Base-by-base conservation (phyloP, 2,797 vertebrate species). In the Notolepis coatsorum region DNA sequence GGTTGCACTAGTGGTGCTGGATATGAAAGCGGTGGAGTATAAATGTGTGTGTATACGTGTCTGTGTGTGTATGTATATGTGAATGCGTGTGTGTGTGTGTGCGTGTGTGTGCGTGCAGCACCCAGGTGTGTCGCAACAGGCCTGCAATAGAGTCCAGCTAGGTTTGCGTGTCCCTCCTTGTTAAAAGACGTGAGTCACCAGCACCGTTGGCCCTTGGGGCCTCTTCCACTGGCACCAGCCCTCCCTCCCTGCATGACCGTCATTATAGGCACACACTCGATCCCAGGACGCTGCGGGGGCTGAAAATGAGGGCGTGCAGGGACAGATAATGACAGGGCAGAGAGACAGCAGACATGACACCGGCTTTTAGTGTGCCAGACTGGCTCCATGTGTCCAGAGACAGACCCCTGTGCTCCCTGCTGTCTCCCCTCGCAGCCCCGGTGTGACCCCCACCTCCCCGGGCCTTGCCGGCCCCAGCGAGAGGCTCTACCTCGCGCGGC, bases 281-380 rank as follows among this genome's bases (percentile, higher is more conserved):
- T 84, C 81, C 73, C 65, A 45, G 61, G 64, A 65, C 77, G 71
- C 72, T 61, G 59, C 23, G n/a, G 65, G 77, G 72, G 74, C 80
- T 71, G 80, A 77, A 84, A 87, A 89, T 86, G 80, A 89, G 71
- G 80, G 84, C 77, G 76, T 61, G 50, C 73, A 77, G 76, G 71
- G 85, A 85, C 82, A 81, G 71, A 77, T 92, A 90, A 92, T 92
- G 85, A 91, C 80, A 90, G 88, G 88, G 88, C 65, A 86, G 77
- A 67, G 71, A 77, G 15, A 42, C 60, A 58, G 70, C 74, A 88
- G 83, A 88, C 86, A 73, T 81, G 82, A 88, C 76, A 80, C 83
- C 53, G 64, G 84, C 84, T 85, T 73, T 84, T 83, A 81, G 68
- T 0, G 17, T 80, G 69, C 79, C 62, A 73, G 89, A 85, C 79